Conservation (phyloP, 1,140 invertebrate species). For the Drosophila ambigua region DNA sequence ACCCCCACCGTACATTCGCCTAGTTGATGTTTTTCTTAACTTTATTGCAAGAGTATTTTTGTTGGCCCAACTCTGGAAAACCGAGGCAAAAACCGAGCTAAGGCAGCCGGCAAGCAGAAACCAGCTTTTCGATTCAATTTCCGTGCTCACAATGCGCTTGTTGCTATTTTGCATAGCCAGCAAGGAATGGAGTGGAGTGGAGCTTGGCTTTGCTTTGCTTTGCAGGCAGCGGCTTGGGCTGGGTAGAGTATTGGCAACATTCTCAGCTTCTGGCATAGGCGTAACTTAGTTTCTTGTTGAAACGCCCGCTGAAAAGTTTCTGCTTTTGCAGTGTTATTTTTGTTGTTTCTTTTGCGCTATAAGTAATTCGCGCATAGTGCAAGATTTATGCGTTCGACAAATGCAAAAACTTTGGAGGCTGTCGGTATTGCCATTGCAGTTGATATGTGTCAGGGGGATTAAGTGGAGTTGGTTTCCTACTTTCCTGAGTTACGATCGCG, state of each 20-base stretch:
- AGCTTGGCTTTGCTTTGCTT: conserved; percentile 21
- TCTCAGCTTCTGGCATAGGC: conserved; percentile 65
- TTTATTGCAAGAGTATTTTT: conserved; percentile 69
- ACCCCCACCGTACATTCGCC: conserved; percentile 44
- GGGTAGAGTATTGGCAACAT: conserved; percentile 60
- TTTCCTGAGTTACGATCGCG: conserved; percentile 16
- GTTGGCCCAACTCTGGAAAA: conserved; percentile 37
- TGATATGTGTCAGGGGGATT: conserved; percentile 53
- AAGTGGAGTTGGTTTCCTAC: conserved; percentile 35
- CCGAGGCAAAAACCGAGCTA: conserved; percentile 28
- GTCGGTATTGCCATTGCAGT: conserved; percentile 36
- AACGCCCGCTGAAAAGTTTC: conserved; percentile 48
- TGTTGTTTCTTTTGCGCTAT: conserved; percentile 45
- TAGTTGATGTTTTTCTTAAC: conserved; percentile 65
- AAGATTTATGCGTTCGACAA: conserved; percentile 66
- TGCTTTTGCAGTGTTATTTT: conserved; percentile 28
- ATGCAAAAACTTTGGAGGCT: conserved; percentile 44
- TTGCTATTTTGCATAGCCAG: conserved; percentile 73
- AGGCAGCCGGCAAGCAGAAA: conserved; percentile 23
- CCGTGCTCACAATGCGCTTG: conserved; percentile 72
- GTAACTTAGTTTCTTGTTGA: conserved; percentile 65
- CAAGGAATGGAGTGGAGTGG: conserved; percentile 8
- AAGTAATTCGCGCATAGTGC: conserved; percentile 72
- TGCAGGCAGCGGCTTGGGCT: neutral
- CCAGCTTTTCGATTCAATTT: conserved; percentile 77